Percentiles rank a stretch among this genome's conserved stretches.
Conservation (phyloP, 2,888 invertebrate species). For the Tuta absoluta region DNA sequence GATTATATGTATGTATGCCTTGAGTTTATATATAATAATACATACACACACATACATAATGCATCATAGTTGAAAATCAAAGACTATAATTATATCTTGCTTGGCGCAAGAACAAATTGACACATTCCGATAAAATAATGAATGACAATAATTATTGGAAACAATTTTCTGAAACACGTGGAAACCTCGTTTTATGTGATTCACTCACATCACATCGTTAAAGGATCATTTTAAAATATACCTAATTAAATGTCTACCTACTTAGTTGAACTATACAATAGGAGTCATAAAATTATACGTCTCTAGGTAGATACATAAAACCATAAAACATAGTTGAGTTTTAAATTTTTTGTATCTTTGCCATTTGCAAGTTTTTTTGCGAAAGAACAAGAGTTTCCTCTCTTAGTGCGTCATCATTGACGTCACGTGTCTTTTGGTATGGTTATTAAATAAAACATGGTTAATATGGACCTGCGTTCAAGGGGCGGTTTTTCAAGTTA, state of each 20-base stretch:
- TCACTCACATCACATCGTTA: not conserved
- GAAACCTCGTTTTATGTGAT: not conserved
- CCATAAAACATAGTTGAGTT: too few relatives aligned
- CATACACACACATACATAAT: too few relatives aligned
- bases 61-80: too few relatives aligned
- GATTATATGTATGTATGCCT: too few relatives aligned
- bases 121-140: not conserved
- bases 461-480: not conserved
- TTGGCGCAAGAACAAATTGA: too few relatives aligned
- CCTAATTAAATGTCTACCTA: not conserved
- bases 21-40: too few relatives aligned
- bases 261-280: not conserved
- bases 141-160: not conserved
- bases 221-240: not conserved
- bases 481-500: not conserved
- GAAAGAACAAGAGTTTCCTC: not conserved
- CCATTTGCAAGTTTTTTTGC: not conserved
- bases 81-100: too few relatives aligned
- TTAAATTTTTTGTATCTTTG: not conserved
- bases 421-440: not conserved
- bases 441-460: not conserved
- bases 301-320: not conserved
- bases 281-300: not conserved
- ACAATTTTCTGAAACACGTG: not conserved
- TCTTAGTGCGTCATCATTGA: not conserved